Evolutionary conservation across 2,888 invertebrate species (phyloP), one percentile per base, ranked within the genome.

Genomic region (Pristionchus exspectatus): DNA sequence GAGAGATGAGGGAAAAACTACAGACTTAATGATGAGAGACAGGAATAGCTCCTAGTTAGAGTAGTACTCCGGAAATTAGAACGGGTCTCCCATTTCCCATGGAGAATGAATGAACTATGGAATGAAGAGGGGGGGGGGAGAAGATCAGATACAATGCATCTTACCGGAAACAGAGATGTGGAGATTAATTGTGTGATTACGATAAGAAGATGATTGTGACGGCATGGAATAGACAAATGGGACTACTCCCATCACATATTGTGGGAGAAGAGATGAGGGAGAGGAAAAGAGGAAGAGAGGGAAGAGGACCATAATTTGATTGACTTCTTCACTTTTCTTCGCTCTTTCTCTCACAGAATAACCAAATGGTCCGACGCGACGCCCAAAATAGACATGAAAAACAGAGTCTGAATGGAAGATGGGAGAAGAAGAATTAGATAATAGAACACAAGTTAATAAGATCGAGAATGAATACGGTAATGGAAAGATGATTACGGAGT

Each of bases 241-340:
- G 18, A 10, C 66, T 66, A 33, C 72, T 30, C 33, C 14, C 72
- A 21, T 12, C 72, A 30, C 72, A 24, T 72, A 66, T 66, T 33
- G 24, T 33, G 30, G 14, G 33, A 72, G 30, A 18, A 72, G 33
- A 33, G 72, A 30, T 1, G 38, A n/a, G n/a, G n/a, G 56, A 56
- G 59, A 72, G 12, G 33, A 3, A n/a, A 33, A 30, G 72, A n/a
- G 72, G 72, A 72, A 33, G 33, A 33, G 72, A 38, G 27, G n/a
- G 72, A 72, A 33, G 33, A 72, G 72, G n/a, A 30, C 72, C 72
- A 72, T 72, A 72, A 72, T 72, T n/a, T 72, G 72, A 72, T 72
- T 72, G 30, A 16, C 33, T 72, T 9, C 30, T 72, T 72, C 27
- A 14, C 72, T n/a, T 33, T 33, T 72, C 72, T 33, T n/a, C 33